phyloP scores from a whole-genome alignment of 2,888 invertebrate species.

The Saturnia pavonia region DNA sequence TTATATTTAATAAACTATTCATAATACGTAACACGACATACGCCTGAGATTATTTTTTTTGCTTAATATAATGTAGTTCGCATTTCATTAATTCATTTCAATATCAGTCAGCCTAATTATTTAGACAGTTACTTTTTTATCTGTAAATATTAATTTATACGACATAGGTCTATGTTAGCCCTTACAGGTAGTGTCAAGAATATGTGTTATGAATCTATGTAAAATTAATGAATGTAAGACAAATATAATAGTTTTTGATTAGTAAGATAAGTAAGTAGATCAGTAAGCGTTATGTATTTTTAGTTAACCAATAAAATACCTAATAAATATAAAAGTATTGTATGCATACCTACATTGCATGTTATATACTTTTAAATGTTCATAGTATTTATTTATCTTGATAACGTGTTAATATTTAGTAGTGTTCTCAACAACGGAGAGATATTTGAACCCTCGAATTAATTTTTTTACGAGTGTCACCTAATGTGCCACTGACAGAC shows the following conservation, averaged over 20 bases:
- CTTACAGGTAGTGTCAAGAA: background rate
- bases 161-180: background rate
- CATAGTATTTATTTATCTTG: background rate
- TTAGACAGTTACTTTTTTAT: background rate
- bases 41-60: no score
- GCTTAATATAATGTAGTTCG: background rate
- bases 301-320: no score
- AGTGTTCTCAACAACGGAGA: slow-evolving; percentile 14
- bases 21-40: no score
- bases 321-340: background rate
- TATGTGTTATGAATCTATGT: background rate
- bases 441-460: slow-evolving; percentile 52
- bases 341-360: background rate
- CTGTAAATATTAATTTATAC: background rate
- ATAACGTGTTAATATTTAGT: background rate
- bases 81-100: background rate
- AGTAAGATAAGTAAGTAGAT: no score
- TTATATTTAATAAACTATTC: no score
- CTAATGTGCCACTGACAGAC: slow-evolving; percentile 71
- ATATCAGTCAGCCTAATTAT: background rate
- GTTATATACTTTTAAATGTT: background rate
- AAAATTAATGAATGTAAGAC: no score
- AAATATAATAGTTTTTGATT: no score
- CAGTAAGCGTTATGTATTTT: no score
- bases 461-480: slow-evolving; percentile 62